Conservation (phyloP, 2,888 invertebrate genomes). For the Metalampra italica region DNA sequence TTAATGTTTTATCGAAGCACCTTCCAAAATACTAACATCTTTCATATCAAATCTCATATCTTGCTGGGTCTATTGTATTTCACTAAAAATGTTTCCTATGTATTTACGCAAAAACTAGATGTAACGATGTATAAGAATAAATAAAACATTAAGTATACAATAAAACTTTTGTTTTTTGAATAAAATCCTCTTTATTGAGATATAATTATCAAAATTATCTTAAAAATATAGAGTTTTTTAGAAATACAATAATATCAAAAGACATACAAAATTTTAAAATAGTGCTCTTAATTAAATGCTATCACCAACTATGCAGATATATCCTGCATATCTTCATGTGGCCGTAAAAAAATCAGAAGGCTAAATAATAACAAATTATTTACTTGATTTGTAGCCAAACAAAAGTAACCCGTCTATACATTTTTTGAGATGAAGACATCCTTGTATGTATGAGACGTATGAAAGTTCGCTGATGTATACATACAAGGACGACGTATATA, state of each 20-base stretch:
- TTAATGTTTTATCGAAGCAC: background rate
- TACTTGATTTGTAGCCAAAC: background rate
- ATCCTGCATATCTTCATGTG: slow-evolving; percentile 49
- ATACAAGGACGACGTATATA: no score
- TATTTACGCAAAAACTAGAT: background rate
- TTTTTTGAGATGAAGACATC: no score
- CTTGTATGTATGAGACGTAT: no score
- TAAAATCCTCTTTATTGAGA: slow-evolving; percentile 1
- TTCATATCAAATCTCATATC: slow-evolving; percentile 23
- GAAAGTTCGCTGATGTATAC: no score
- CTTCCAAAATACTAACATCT: background rate
- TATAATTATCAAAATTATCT: slow-evolving; percentile 2
- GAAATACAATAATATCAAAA: background rate
- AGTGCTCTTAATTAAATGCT: slow-evolving; percentile 39
- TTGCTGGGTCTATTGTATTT: slow-evolving; percentile 6
- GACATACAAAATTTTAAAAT: slow-evolving; percentile 24
- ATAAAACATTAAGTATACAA: slow-evolving; percentile 10
- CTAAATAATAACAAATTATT: slow-evolving; percentile 3
- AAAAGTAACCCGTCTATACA: no score
- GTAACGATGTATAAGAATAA: slow-evolving; percentile 5
- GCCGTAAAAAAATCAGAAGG: slow-evolving; percentile 22
- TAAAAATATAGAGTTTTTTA: background rate
- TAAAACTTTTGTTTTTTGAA: slow-evolving; percentile 8
- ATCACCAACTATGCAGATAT: slow-evolving; percentile 46
- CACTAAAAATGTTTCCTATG: background rate